Conservation (phyloP, 2,888 invertebrate species). For the Netelia inedita region DNA sequence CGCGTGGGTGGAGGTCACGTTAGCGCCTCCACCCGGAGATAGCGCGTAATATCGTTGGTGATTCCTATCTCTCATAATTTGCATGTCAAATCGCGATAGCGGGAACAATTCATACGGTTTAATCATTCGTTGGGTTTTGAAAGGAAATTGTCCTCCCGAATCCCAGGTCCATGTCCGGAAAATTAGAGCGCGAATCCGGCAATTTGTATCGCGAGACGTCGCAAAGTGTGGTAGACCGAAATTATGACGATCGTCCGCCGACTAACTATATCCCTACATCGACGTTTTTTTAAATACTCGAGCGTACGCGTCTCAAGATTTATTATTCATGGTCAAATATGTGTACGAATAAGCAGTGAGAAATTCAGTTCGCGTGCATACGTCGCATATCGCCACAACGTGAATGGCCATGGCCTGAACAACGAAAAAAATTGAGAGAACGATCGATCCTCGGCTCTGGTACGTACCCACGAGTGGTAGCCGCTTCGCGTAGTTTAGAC, state of each 20-base stretch:
- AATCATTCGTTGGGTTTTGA: conserved; percentile 42
- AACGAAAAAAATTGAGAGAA: conserved; percentile 24
- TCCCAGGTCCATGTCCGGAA: not conserved
- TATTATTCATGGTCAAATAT: too few species aligned
- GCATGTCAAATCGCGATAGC: conserved; percentile 50
- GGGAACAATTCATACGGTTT: conserved; percentile 36
- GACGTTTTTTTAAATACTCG: too few species aligned
- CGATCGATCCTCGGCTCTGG: conserved; percentile 41
- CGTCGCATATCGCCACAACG: not conserved
- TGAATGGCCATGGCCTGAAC: conserved; percentile 47
- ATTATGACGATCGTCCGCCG: not conserved
- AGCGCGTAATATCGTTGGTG: not conserved
- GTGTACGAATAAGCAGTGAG: too few species aligned
- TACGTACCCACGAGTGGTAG: too few species aligned
- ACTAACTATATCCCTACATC: too few species aligned
- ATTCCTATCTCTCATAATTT: conserved; percentile 47
- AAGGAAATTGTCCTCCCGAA: conserved; percentile 39
- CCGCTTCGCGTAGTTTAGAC: too few species aligned
- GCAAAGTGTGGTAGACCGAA: not conserved
- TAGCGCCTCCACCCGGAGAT: conserved; percentile 4
- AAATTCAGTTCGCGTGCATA: not conserved
- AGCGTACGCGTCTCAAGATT: too few species aligned
- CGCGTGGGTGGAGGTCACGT: not conserved
- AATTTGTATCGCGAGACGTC: conserved; percentile 52
- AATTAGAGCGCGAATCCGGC: conserved; percentile 13